Base-by-base conservation (phyloP, 2,113 vertebrate species). In the Ariopsis seemanni region DNA sequence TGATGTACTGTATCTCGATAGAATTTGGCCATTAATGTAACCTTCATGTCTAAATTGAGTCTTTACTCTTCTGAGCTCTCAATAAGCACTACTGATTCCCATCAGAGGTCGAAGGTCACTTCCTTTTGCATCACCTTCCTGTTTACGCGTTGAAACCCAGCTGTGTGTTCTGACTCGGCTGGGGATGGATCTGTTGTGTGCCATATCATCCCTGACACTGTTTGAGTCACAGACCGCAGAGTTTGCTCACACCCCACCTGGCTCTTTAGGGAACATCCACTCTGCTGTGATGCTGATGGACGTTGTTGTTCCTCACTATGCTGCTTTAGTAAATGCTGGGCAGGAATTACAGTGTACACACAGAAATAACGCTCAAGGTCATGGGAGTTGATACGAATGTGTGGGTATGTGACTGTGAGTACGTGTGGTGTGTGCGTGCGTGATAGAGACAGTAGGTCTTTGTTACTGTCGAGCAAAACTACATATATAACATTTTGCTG, bases 171-270 rank as follows among this genome's bases (percentile, higher is more conserved):
- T 55, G 57, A 58, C 75, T 25, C 22, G 2, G 90, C 52, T 67
- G 11, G 2, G 22, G 90, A 86, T 92, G 92, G 91, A 92, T 91
- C 91, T 90, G 48, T 48, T 30, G 48, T 63, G 11, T 27, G 7
- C 12, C 57, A n/a, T 30, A 42, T 83, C 12, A 34, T 62, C 58
- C 42, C 69, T 87, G 18, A 52, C 67, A 52, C 9, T 63, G 80
- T 53, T 11, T 74, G 86, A 63, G 34, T 78, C 75, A 55, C 52
- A 78, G 42, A 6, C 6, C 20, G 1, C 34, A 77, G 52, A 78
- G 50, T 12, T 0, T 15, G 5, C 42, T 17, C 52, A 42, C 30
- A n/a, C 22, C 58, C 63, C 15, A 58, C 85, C 53, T 86, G 57
- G 58, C 78, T 48, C 67, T 62, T 75, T 42, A 27, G 69, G n/a